Conservation (phyloP, 2,888 invertebrate species). For the Amblyjoppa proteus region DNA sequence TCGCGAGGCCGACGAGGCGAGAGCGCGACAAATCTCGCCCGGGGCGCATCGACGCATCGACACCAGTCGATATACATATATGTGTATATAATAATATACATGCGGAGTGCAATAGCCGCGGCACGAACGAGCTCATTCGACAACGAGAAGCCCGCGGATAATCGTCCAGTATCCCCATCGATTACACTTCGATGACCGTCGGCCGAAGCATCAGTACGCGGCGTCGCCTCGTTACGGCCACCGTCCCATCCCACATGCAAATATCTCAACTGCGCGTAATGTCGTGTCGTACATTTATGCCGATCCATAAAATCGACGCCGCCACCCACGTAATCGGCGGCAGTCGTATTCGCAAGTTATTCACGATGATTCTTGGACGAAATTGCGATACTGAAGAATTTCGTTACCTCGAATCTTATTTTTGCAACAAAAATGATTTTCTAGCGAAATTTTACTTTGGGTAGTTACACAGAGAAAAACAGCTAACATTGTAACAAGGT, state of each 20-base stretch:
- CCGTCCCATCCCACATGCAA: slow-evolving; percentile 60
- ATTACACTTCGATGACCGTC: slow-evolving; percentile 60
- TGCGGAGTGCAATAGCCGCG: slow-evolving; percentile 28
- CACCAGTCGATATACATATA: slow-evolving; percentile 70
- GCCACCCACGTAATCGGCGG: slow-evolving; percentile 31
- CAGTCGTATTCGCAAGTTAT: slow-evolving; percentile 10
- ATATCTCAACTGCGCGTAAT: slow-evolving; percentile 51
- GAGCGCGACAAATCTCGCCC: slow-evolving; percentile 78
- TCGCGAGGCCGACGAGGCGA: slow-evolving; percentile 75
- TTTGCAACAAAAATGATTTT: neutral
- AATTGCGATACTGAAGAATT: neutral
- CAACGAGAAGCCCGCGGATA: slow-evolving; percentile 57
- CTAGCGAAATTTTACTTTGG: too few relatives aligned
- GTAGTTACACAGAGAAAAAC: too few relatives aligned
- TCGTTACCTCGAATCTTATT: neutral
- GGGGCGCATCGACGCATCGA: slow-evolving; percentile 77
- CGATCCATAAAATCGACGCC: slow-evolving; percentile 58
- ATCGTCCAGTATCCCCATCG: slow-evolving; percentile 61
- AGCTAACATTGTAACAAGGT: too few relatives aligned
- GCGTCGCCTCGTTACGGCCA: slow-evolving; percentile 59
- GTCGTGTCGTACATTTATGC: slow-evolving; percentile 64
- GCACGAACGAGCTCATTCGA: slow-evolving; percentile 52
- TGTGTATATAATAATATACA: slow-evolving; percentile 25
- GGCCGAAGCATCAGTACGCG: slow-evolving; percentile 56
- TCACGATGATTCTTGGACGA: neutral